Conservation (phyloP, 2,888 invertebrate species). For the Cantharis flavilabris region DNA sequence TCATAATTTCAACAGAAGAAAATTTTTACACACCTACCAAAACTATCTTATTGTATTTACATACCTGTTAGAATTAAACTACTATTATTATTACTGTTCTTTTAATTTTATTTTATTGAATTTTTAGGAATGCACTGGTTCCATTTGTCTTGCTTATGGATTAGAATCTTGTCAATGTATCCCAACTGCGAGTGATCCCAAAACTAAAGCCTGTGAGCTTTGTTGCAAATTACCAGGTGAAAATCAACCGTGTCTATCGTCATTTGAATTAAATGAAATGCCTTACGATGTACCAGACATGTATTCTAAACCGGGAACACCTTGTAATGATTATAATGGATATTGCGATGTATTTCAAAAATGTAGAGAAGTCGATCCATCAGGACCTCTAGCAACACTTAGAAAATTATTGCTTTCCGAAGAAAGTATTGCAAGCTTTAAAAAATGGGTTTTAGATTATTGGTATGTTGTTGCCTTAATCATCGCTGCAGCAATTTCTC, state of each 20-base stretch:
- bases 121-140: slow-evolving; percentile 89
- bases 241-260: slow-evolving; percentile 81
- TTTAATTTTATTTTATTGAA: not conserved
- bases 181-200: slow-evolving; percentile 70
- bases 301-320: slow-evolving; percentile 92
- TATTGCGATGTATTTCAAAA: slow-evolving; percentile 74
- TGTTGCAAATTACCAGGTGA: slow-evolving; percentile 89
- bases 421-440: slow-evolving; percentile 87
- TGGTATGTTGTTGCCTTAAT: slow-evolving; percentile 89
- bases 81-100: slow-evolving; percentile 7
- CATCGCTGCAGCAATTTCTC: slow-evolving; percentile 71
- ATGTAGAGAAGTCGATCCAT: slow-evolving; percentile 92
- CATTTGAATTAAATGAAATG: slow-evolving; percentile 86
- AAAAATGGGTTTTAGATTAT: slow-evolving; percentile 83
- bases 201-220: slow-evolving; percentile 88
- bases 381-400: slow-evolving; percentile 87
- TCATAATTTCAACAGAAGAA: no score
- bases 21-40: no score
- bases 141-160: slow-evolving; percentile 96
- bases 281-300: slow-evolving; percentile 92
- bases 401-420: slow-evolving; percentile 85
- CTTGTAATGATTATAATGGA: slow-evolving; percentile 92
- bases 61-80: not conserved
- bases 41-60: not conserved
- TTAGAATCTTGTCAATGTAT: slow-evolving; percentile 95